Evolutionary conservation across 2,797 vertebrate species (phyloP), one percentile per base, ranked within the genome.

Genomic region (Enteromius trimaculatus): DNA sequence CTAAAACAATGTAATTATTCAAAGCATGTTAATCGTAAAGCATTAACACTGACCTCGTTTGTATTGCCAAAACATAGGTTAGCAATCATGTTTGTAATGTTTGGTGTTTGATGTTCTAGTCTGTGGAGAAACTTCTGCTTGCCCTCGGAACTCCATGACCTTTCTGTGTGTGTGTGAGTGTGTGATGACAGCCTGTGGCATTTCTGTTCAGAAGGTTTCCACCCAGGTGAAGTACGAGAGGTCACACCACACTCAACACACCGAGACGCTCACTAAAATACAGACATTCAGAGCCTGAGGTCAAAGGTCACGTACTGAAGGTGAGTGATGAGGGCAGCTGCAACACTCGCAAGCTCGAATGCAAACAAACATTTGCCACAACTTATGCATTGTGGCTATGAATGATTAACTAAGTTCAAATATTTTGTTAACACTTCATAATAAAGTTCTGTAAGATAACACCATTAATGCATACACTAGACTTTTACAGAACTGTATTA

Each of bases 181-280:
- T 91, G 84, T 92, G 91, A 92, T 92, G 94, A 95, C 93, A 92
- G 93, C 90, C 92, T 87, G 79, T 85, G 91, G 88, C 64, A 85
- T 84, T 92, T 93, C 92, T 92, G 92, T 92, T 85, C 69, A 53
- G 85, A 55, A 84, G 85, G 82, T 86, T 91, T 88, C 91, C 87
- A 90, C 89, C 90, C 92, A 96, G 95, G 95, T 95, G 94, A 95
- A 91, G 91, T 94, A 92, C 90, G 91, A 87, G 87, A 89, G 89
- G 90, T 90, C 85, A 58, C 9, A 81, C 87, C 86, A 85, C 87
- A 91, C 90, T 92, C 94, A 94, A 92, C 71, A 64, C 31, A 79
- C 49, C 60, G 58, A 72, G 74, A 80, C 79, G 39, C 80, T 83
- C 81, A 81, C 6, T 71, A 92, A 89, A 91, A 86, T 3, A 84